A percentile compares a stretch with the other conserved stretches of the same genome.
phyloP scores from a whole-genome alignment of 2,113 vertebrate species.

The Thinocorus orbignyianus region DNA sequence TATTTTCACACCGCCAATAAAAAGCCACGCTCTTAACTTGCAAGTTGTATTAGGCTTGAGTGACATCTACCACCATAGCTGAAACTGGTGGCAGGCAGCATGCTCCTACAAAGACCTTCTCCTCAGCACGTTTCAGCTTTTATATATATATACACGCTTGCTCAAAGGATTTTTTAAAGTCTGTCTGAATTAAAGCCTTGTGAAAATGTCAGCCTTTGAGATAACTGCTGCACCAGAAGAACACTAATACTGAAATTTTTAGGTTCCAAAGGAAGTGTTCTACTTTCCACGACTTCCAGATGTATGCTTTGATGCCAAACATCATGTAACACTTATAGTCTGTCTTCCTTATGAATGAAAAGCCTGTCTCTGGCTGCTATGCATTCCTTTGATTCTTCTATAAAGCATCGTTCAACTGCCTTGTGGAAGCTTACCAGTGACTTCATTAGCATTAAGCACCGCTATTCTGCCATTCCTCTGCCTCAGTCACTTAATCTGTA shows the following conservation, averaged over 20 bases:
- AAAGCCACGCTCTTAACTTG: not conserved
- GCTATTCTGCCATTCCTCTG: not conserved
- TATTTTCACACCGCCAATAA: not conserved
- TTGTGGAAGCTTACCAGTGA: not conserved
- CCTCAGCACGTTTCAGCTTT: not conserved
- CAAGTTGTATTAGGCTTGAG: not conserved
- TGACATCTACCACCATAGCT: not conserved
- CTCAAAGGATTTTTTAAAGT: not conserved
- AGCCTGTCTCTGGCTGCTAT: not conserved
- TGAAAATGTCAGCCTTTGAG: not conserved
- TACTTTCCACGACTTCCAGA: not conserved
- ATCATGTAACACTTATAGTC: not conserved
- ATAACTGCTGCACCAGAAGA: not conserved
- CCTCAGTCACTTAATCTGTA: not conserved
- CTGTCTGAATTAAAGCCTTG: not conserved
- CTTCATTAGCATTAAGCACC: not conserved
- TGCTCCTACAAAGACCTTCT: not conserved
- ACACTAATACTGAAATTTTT: not conserved
- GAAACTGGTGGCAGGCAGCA: not conserved
- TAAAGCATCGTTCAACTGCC: not conserved
- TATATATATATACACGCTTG: rapidly evolving
- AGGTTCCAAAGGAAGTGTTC: not conserved
- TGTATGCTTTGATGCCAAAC: not conserved
- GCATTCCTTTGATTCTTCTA: not conserved
- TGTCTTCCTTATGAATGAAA: not conserved